Percentiles rank a stretch among this genome's conserved stretches.
These are phyloP conservation scores for Xyrichtys novacula DNA, from an alignment of 2,797 vertebrate genomes.

Conservation along the genomic window DNA sequence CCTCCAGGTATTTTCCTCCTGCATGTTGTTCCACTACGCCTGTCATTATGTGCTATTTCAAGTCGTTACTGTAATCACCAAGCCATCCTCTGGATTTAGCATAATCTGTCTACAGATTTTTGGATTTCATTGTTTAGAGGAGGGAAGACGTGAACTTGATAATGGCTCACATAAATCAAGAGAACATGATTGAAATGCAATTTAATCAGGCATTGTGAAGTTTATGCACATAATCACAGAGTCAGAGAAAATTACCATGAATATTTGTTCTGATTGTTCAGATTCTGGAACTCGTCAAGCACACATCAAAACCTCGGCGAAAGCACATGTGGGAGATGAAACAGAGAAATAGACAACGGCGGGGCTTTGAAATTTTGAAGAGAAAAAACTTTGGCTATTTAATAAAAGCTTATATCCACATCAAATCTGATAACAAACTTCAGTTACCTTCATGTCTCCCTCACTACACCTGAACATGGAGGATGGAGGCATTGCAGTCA, in stretches of 20 bases:
- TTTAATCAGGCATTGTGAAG: conserved; percentile 41
- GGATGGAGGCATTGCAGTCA: no score
- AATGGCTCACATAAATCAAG: conserved; percentile 61
- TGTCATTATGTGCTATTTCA: conserved; percentile 76
- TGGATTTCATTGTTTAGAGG: conserved; percentile 76
- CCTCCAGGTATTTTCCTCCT: conserved; percentile 71
- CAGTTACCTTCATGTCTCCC: no score
- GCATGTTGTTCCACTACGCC: conserved; percentile 66
- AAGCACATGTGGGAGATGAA: conserved; percentile 10
- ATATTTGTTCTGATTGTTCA: conserved; percentile 34
- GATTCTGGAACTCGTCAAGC: conserved; percentile 26
- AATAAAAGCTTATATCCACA: not conserved
- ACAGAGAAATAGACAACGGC: not conserved
- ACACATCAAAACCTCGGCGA: conserved; percentile 2
- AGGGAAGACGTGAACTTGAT: conserved; percentile 71
- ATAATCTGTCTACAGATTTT: conserved; percentile 76
- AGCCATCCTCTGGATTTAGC: conserved; percentile 71
- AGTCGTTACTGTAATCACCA: conserved; percentile 78
- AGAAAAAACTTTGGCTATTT: not conserved
- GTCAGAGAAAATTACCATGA: conserved; percentile 31
- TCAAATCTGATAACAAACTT: conserved; percentile 4
- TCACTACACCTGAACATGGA: no score
- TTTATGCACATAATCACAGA: conserved; percentile 27
- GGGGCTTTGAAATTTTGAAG: not conserved
- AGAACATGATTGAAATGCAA: conserved; percentile 36